These are phyloP conservation scores for Diogma glabrata DNA, from an alignment of 2,888 invertebrate species.

Conservation along the genomic window DNA sequence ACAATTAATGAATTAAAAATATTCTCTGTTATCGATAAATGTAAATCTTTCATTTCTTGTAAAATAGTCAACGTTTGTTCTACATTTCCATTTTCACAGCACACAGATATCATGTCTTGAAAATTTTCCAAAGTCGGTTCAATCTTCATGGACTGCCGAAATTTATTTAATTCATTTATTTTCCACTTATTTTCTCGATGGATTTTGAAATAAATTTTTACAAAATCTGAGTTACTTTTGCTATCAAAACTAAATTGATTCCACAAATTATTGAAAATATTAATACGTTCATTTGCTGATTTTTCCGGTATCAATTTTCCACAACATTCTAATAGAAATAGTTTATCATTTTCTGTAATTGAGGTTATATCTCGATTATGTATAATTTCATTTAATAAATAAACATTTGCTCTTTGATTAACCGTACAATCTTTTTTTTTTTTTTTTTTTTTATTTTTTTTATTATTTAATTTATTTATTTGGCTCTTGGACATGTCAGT, in stretches of 20 bases:
- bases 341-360: neutral
- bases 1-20: conserved; percentile 48
- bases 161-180: conserved; percentile 23
- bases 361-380: too few species aligned
- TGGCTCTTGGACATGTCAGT: too few species aligned
- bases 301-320: conserved; percentile 44
- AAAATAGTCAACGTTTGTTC: conserved; percentile 44
- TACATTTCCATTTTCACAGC: conserved; percentile 45
- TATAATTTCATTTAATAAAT: too few species aligned
- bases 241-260: conserved; percentile 33
- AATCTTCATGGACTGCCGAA: conserved; percentile 25
- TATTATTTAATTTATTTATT: too few species aligned
- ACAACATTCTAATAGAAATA: conserved; percentile 43
- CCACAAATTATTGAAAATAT: conserved; percentile 44
- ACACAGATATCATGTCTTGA: conserved; percentile 43
- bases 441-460: too few species aligned
- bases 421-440: too few species aligned
- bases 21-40: conserved; percentile 42
- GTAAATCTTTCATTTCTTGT: conserved; percentile 45
- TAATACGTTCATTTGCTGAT: conserved; percentile 36
- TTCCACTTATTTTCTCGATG: conserved; percentile 48
- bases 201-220: conserved; percentile 44
- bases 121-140: conserved; percentile 42
- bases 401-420: too few species aligned
- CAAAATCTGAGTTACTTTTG: conserved; percentile 28